Evolutionary conservation across 1,140 invertebrate genomes (phyloP).

Genomic region (Ganaspis sp.): DNA sequence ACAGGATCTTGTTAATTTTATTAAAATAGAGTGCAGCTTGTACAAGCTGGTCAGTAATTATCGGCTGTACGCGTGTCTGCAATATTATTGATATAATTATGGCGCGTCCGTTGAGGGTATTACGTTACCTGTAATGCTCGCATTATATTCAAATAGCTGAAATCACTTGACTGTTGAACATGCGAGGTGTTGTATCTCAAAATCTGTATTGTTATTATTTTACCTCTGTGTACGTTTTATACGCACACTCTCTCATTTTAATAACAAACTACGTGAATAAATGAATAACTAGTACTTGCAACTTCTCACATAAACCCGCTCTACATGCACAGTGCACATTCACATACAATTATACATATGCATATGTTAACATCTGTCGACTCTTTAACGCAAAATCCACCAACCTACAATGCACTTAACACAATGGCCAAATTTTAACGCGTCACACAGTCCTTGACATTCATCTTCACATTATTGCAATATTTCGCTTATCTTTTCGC

Average conservation of each 20-base stretch:
- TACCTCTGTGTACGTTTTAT: neutral
- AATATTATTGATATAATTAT: constrained; percentile 56
- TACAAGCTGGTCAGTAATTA: constrained; percentile 7
- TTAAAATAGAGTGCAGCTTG: neutral
- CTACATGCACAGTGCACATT: neutral
- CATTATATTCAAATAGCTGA: constrained; percentile 62
- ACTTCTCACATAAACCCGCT: neutral
- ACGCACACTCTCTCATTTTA: neutral
- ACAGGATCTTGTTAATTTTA: neutral
- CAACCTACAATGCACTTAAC: too few species aligned
- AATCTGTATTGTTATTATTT: constrained; percentile 57
- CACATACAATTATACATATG: neutral
- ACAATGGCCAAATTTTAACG: too few species aligned
- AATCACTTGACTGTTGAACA: constrained; percentile 52
- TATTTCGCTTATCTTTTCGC: too few species aligned
- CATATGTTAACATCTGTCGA: neutral
- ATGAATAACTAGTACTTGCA: constrained; percentile 17
- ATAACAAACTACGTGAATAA: constrained; percentile 19
- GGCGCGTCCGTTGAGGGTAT: constrained; percentile 37
- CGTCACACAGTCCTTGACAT: neutral
- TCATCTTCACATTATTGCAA: neutral
- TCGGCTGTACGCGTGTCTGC: constrained; percentile 44
- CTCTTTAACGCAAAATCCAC: neutral
- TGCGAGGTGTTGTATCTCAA: constrained; percentile 44
- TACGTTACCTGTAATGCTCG: constrained; percentile 50